phyloP scores from a whole-genome alignment of 1,140 invertebrate genomes.

The Hylaeus volcanicus region DNA sequence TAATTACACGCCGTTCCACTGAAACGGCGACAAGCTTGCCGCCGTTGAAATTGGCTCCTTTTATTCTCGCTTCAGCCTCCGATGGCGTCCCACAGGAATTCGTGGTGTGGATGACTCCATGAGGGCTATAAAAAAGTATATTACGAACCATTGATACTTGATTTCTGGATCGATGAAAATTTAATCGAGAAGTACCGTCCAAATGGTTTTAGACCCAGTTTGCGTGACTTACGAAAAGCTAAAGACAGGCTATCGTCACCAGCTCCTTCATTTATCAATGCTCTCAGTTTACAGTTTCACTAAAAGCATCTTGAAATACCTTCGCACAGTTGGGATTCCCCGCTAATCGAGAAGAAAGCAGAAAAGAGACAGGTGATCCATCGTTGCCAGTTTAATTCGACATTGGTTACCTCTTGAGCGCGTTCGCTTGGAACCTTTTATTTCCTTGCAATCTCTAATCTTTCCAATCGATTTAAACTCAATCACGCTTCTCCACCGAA shows the following conservation, averaged over 20 bases:
- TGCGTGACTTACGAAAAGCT: no score
- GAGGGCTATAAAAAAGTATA: no score
- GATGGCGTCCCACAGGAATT: neutral
- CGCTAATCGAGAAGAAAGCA: neutral
- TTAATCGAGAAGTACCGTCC: no score
- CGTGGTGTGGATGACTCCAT: neutral
- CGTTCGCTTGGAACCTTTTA: constrained; percentile 37
- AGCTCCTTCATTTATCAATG: no score
- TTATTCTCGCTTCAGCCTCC: neutral
- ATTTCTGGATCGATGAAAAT: no score
- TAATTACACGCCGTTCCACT: constrained; percentile 42
- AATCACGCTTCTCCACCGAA: constrained; percentile 46
- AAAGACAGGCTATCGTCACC: no score
- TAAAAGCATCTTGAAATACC: no score
- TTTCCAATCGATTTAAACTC: constrained; percentile 68
- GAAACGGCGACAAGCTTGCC: constrained; percentile 8
- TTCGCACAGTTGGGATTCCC: no score
- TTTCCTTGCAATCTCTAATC: constrained; percentile 65
- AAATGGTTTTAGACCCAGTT: no score
- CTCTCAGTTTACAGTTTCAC: no score
- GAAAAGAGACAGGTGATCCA: constrained; percentile 43
- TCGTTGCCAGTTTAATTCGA: constrained; percentile 58
- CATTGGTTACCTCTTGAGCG: constrained; percentile 59
- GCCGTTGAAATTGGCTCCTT: constrained; percentile 30
- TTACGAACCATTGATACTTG: no score